These are phyloP conservation scores for Halcyon chelicuti DNA, from an alignment of 2,797 vertebrate species.

Conservation along the genomic window DNA sequence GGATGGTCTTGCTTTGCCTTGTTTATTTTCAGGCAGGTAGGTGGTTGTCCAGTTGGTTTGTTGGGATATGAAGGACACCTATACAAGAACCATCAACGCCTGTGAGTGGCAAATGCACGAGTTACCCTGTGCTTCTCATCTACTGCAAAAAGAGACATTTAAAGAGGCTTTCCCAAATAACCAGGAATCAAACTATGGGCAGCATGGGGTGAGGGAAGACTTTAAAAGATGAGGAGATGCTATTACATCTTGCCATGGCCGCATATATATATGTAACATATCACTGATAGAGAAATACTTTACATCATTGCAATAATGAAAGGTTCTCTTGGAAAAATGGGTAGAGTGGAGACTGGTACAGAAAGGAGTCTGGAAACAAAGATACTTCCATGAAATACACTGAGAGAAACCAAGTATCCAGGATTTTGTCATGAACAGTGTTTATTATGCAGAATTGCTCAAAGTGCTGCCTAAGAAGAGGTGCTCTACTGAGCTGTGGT, in stretches of 20 bases:
- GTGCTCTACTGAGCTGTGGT: background rate
- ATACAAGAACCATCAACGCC: background rate
- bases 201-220: background rate
- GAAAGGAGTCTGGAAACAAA: background rate
- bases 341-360: background rate
- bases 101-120: background rate
- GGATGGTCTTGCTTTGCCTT: background rate
- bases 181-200: background rate
- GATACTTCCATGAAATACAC: background rate
- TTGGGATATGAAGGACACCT: background rate
- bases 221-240: background rate
- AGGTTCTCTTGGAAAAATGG: background rate
- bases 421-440: background rate
- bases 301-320: background rate
- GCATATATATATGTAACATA: fast-evolving
- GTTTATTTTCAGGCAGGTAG: background rate
- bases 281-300: background rate
- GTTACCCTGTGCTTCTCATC: background rate
- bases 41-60: background rate
- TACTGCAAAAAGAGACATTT: background rate
- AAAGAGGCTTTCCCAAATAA: background rate
- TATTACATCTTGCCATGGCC: background rate
- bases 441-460: background rate
- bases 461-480: background rate
- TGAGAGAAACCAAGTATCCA: background rate